Percentiles rank a stretch among this genome's conserved stretches.
phyloP scores from a whole-genome alignment of 2,888 invertebrate genomes.

The Heteropelma amictum region DNA sequence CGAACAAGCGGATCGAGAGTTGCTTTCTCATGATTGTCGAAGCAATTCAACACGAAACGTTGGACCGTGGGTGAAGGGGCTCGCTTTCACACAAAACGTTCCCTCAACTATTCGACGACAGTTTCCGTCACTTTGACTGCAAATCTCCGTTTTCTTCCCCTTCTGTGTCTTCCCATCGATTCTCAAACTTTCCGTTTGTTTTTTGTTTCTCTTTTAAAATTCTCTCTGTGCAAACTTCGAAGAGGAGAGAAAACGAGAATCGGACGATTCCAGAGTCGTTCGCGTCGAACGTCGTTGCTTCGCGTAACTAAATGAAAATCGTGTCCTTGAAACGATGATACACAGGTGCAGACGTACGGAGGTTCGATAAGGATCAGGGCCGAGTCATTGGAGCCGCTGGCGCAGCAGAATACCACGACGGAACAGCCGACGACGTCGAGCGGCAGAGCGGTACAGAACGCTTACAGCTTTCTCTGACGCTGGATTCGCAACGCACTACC shows the following conservation, averaged over 20 bases:
- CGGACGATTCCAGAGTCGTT: not conserved
- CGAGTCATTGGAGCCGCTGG: conserved; percentile 86
- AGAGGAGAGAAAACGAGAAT: not conserved
- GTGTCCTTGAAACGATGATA: conserved; percentile 20
- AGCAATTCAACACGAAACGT: conserved; percentile 50
- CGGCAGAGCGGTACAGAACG: conserved; percentile 82
- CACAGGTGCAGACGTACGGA: conserved; percentile 86
- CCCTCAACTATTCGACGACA: conserved; percentile 51
- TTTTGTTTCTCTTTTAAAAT: not conserved
- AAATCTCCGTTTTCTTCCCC: not conserved
- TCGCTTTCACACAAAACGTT: conserved; percentile 70
- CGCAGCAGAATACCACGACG: conserved; percentile 74
- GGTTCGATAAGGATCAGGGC: conserved; percentile 90
- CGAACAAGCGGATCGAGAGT: conserved; percentile 25
- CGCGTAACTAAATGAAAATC: not conserved
- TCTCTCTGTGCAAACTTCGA: not conserved
- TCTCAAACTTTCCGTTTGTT: conserved; percentile 12
- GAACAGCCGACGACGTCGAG: conserved; percentile 70
- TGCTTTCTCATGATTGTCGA: conserved; percentile 15
- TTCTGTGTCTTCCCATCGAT: conserved; percentile 7
- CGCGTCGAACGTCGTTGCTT: not conserved
- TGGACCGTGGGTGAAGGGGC: conserved; percentile 73
- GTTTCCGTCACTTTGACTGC: conserved; percentile 36
- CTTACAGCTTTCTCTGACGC: conserved; percentile 82
- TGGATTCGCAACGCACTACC: conserved; percentile 72